Evolutionary conservation across 2,113 vertebrate genomes (phyloP).

Genomic region (Epinephelus fuscoguttatus): DNA sequence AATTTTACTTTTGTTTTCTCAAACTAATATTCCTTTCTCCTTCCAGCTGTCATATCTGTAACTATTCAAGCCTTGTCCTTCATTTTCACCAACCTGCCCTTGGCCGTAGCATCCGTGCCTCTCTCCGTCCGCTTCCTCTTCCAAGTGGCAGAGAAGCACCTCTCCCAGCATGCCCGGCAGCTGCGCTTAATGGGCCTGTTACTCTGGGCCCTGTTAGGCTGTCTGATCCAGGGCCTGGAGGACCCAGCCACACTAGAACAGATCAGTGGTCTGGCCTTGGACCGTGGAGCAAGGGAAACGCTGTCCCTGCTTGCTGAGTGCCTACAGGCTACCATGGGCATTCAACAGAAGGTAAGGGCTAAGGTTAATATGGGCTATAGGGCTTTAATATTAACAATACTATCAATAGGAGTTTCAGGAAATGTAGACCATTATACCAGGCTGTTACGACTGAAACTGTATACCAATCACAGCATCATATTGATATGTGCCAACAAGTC

Average conservation of each 20-base stretch:
- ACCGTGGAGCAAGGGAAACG: slow-evolving; percentile 89
- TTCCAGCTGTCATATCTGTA: slow-evolving; percentile 85
- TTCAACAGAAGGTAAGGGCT: slow-evolving; percentile 82
- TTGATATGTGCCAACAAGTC: background rate
- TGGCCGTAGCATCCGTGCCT: slow-evolving; percentile 92
- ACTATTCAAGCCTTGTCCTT: slow-evolving; percentile 92
- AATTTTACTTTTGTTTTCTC: background rate
- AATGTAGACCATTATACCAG: background rate
- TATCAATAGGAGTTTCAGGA: background rate
- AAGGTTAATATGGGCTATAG: background rate
- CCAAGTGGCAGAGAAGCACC: slow-evolving; percentile 91
- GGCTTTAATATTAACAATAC: background rate
- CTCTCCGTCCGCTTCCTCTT: slow-evolving; percentile 94
- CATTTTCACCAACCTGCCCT: slow-evolving; percentile 94
- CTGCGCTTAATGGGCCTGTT: slow-evolving; percentile 90
- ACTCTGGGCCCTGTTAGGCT: slow-evolving; percentile 90
- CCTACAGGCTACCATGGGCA: slow-evolving; percentile 88
- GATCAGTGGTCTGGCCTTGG: slow-evolving; percentile 88
- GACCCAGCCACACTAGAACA: slow-evolving; percentile 88
- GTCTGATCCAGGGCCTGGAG: slow-evolving; percentile 91
- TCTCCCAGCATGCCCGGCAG: slow-evolving; percentile 90
- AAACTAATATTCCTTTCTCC: slow-evolving; percentile 18
- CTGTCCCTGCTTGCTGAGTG: slow-evolving; percentile 90
- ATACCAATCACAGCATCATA: background rate
- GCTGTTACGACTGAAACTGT: background rate